A percentile compares a stretch with the other conserved stretches of the same genome.
These are phyloP conservation scores for Lepidurus arcticus DNA, from an alignment of 1,140 invertebrate genomes.

Conservation along the genomic window DNA sequence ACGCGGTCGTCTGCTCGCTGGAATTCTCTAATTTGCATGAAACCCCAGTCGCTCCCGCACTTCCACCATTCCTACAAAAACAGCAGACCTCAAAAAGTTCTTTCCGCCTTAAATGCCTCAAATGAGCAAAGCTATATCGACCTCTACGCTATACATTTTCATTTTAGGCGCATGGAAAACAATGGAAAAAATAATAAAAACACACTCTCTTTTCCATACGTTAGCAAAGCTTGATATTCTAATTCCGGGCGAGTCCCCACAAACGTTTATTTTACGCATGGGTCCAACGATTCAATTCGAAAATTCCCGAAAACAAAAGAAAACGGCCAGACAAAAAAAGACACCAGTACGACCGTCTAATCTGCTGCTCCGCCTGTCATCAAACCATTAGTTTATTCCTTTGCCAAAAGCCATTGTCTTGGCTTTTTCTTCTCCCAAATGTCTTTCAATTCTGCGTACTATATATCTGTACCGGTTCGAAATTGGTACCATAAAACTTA, in stretches of 20 bases:
- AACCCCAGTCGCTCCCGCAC: background rate
- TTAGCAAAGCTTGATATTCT: too few species aligned
- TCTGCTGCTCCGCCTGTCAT: background rate
- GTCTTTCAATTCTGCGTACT: background rate
- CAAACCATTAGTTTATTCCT: background rate
- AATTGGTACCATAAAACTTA: background rate
- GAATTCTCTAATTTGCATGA: conserved; percentile 22
- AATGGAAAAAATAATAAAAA: too few species aligned
- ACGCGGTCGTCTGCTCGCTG: background rate
- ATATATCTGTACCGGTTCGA: background rate
- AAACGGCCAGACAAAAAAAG: background rate
- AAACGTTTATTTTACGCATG: too few species aligned
- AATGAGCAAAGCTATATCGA: too few species aligned
- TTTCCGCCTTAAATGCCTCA: too few species aligned
- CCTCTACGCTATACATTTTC: too few species aligned
- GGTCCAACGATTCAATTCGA: background rate
- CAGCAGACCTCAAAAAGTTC: background rate
- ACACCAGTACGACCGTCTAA: background rate
- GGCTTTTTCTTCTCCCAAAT: background rate
- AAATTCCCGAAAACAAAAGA: background rate
- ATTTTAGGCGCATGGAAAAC: too few species aligned
- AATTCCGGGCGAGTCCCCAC: too few species aligned
- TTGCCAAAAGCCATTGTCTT: conserved; percentile 11
- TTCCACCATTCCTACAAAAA: background rate
- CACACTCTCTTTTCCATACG: too few species aligned